Evolutionary conservation across 2,797 vertebrate genomes (phyloP).

Genomic region (Ptychobarbus kaznakovi): DNA sequence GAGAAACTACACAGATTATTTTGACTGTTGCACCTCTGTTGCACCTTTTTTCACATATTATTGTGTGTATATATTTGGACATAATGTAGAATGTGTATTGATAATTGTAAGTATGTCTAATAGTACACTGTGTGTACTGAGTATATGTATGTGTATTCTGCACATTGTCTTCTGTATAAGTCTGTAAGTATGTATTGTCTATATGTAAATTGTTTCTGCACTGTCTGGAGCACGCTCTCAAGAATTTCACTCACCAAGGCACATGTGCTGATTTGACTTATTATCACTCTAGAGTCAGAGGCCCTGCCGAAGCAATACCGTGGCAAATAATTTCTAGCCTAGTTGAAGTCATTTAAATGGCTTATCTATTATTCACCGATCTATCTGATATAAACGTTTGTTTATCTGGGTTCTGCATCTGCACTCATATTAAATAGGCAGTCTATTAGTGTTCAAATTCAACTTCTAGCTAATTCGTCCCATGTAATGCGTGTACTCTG

Average conservation of each 20-base stretch:
- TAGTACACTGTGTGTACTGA: no score
- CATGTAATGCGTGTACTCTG: conserved; percentile 42
- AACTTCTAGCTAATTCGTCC: conserved; percentile 16
- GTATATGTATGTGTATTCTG: no score
- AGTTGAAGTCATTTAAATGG: conserved; percentile 40
- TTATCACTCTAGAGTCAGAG: conserved; percentile 7
- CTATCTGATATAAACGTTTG: conserved; percentile 45
- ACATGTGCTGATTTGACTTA: no score
- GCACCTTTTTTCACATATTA: no score
- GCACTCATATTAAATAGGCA: conserved; percentile 62
- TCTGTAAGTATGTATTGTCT: no score
- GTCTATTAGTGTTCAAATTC: conserved; percentile 36
- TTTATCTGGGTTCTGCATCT: conserved; percentile 69
- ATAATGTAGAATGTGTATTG: no score
- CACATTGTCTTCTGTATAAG: no score
- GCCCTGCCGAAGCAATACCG: conserved; percentile 11
- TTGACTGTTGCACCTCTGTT: neutral
- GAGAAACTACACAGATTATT: conserved; percentile 5
- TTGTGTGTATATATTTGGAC: no score
- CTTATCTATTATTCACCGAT: conserved; percentile 54
- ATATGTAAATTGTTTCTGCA: no score
- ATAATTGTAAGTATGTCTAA: no score
- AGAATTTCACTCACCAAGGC: no score
- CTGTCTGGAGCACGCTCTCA: no score
- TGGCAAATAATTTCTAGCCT: conserved; percentile 42